phyloP scores from a whole-genome alignment of 2,888 invertebrate genomes.

The Trisateles emortualis region DNA sequence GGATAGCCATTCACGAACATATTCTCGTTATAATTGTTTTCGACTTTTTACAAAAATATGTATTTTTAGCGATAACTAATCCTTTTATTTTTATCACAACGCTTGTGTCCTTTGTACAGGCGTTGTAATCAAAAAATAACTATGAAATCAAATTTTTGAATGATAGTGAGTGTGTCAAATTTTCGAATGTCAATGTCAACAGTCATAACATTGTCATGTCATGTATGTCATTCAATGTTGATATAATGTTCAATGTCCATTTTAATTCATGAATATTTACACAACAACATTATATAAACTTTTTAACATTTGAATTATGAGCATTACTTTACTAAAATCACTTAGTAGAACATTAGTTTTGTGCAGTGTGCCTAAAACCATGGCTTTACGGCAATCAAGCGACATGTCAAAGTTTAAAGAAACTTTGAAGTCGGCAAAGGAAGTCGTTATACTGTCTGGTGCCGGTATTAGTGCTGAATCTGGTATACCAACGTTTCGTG shows the following conservation, averaged over 20 bases:
- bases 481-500: constrained; percentile 93
- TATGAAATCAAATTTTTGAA: too few relatives aligned
- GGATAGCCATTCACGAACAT: too few relatives aligned
- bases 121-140: too few relatives aligned
- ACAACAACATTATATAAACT: neutral
- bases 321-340: constrained; percentile 34
- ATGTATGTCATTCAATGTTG: neutral
- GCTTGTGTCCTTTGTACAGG: too few relatives aligned
- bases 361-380: constrained; percentile 34
- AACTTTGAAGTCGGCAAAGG: constrained; percentile 82
- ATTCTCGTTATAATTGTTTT: too few relatives aligned
- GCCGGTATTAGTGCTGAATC: constrained; percentile 92
- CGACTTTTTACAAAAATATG: too few relatives aligned
- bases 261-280: constrained; percentile 17
- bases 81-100: too few relatives aligned
- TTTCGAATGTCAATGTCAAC: neutral
- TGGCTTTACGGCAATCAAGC: constrained; percentile 54
- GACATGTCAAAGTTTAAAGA: constrained; percentile 78
- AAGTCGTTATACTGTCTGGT: constrained; percentile 87
- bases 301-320: constrained; percentile 39
- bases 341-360: constrained; percentile 28
- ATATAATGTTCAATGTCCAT: too few relatives aligned
- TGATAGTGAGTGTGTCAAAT: neutral
- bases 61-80: too few relatives aligned
- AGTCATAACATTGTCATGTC: neutral